These are phyloP conservation scores for Dryococelus australis DNA, from an alignment of 2,888 invertebrate genomes.

Conservation along the genomic window DNA sequence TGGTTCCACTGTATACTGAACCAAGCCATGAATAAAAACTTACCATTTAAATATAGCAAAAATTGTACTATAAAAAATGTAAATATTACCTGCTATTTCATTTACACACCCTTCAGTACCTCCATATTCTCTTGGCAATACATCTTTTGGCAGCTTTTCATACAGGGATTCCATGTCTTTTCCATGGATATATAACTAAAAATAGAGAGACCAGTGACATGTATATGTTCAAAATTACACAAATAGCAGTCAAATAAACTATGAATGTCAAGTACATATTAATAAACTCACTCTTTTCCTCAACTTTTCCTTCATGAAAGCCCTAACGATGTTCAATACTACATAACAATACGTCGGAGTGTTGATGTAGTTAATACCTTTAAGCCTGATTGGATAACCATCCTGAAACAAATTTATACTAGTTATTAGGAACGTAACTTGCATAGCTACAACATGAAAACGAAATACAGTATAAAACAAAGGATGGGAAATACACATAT, in stretches of 20 bases:
- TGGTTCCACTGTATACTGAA: too few relatives aligned
- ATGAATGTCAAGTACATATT: too few relatives aligned
- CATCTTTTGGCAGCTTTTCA: conserved; percentile 64
- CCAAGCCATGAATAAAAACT: too few relatives aligned
- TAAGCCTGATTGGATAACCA: conserved; percentile 67
- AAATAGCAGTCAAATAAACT: too few relatives aligned
- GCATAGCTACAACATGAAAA: too few relatives aligned
- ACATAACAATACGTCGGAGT: conserved; percentile 66
- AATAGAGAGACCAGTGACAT: conserved; percentile 44
- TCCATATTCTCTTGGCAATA: conserved; percentile 72
- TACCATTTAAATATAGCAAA: too few relatives aligned
- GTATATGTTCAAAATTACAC: too few relatives aligned
- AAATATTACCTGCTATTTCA: conserved; percentile 59
- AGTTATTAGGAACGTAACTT: too few relatives aligned
- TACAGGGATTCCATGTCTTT: conserved; percentile 64
- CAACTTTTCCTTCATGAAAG: conserved; percentile 68
- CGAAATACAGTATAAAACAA: too few relatives aligned
- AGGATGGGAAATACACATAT: too few relatives aligned
- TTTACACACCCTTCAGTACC: conserved; percentile 66
- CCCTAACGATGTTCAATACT: conserved; percentile 64
- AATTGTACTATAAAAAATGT: conserved; percentile 27
- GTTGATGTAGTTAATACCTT: conserved; percentile 67
- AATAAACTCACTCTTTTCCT: conserved; percentile 63
- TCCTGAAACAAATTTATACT: conserved; percentile 59
- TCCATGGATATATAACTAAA: conserved; percentile 63